Percentiles rank a stretch among this genome's conserved stretches.
phyloP scores from a whole-genome alignment of 2,888 invertebrate genomes.

The Argynnis bischoffii region DNA sequence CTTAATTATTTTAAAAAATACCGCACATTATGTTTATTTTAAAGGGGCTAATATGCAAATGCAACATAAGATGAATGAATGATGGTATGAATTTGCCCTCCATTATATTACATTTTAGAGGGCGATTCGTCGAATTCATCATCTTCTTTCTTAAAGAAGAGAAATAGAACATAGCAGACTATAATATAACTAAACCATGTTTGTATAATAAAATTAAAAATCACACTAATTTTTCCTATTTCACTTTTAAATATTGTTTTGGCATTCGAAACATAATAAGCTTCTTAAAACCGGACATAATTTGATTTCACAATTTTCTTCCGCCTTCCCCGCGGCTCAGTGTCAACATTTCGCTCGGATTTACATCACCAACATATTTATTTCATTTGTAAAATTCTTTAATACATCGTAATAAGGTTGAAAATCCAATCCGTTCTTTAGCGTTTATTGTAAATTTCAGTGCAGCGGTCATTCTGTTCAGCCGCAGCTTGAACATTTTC shows the following conservation, averaged over 20 bases:
- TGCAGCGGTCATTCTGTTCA: conserved; percentile 69
- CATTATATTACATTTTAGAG: too few species aligned
- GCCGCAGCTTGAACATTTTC: conserved; percentile 66
- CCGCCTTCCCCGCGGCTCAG: conserved; percentile 65
- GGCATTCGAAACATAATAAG: conserved; percentile 36
- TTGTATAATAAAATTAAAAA: too few species aligned
- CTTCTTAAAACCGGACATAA: conserved; percentile 66
- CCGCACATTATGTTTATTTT: too few species aligned
- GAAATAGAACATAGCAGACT: too few species aligned
- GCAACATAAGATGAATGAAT: too few species aligned
- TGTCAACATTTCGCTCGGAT: conserved; percentile 77
- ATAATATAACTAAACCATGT: too few species aligned
- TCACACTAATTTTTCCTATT: neutral
- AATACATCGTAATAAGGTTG: conserved; percentile 40
- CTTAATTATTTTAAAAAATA: too few species aligned
- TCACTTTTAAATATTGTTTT: conserved; percentile 56
- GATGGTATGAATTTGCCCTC: too few species aligned
- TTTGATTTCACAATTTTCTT: conserved; percentile 76
- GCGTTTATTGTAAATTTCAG: conserved; percentile 53
- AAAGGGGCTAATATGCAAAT: too few species aligned
- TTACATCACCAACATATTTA: conserved; percentile 52
- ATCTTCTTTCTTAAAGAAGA: too few species aligned
- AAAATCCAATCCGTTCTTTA: conserved; percentile 37
- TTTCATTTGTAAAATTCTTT: conserved; percentile 38
- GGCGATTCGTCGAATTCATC: too few species aligned